Evolutionary conservation across 2,888 invertebrate species (phyloP).

Genomic region (Hipparchia sbordonii): DNA sequence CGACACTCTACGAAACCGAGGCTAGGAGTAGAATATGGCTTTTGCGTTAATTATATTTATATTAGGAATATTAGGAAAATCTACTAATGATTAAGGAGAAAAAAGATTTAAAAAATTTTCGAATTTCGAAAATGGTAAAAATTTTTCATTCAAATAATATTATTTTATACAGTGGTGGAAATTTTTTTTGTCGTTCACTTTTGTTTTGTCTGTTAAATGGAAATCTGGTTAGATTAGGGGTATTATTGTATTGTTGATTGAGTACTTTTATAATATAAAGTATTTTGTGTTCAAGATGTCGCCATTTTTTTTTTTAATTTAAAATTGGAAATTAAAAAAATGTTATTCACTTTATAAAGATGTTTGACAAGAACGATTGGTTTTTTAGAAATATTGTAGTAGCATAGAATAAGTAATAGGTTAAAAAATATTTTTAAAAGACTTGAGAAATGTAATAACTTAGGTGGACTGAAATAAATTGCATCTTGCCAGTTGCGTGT

Average conservation of each 20-base stretch:
- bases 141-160: background rate
- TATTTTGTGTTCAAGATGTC: slow-evolving; percentile 30
- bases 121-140: too few relatives aligned
- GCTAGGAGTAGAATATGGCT: too few relatives aligned
- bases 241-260: slow-evolving; percentile 26
- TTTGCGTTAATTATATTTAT: too few relatives aligned
- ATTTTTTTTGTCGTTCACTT: too few relatives aligned
- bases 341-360: background rate
- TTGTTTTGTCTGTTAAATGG: background rate
- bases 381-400: slow-evolving; percentile 17
- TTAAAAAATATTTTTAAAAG: slow-evolving; percentile 31
- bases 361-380: background rate
- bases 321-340: slow-evolving; percentile 18
- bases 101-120: too few relatives aligned
- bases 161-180: background rate
- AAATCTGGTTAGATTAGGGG: slow-evolving; percentile 11
- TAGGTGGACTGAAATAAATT: slow-evolving; percentile 61
- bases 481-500: slow-evolving; percentile 66
- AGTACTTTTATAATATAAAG: slow-evolving; percentile 3
- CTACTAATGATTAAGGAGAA: too few relatives aligned
- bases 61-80: too few relatives aligned
- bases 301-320: slow-evolving; percentile 21
- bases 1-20: too few relatives aligned
- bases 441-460: slow-evolving; percentile 34
- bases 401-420: slow-evolving; percentile 8